Conservation (phyloP, 2,888 invertebrate genomes). For the Kuschelorhynchus macadamiae region DNA sequence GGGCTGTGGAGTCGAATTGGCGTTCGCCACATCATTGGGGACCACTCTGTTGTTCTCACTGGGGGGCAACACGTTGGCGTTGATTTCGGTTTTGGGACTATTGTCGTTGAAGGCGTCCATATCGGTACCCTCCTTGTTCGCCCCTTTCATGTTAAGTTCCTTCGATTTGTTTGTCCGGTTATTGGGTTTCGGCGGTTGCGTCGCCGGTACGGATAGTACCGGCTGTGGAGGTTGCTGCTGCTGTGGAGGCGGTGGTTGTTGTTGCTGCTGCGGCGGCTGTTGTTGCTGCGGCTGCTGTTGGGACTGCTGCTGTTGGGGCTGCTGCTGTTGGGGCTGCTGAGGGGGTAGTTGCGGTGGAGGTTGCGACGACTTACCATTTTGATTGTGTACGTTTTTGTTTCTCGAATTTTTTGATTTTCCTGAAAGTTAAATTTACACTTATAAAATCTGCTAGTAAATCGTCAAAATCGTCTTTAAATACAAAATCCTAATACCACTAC, state of each 20-base stretch:
- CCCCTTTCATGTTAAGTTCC: slow-evolving; percentile 72
- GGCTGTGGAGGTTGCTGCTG: slow-evolving; percentile 2
- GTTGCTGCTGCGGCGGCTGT: slow-evolving; percentile 69
- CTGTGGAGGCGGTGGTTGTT: slow-evolving; percentile 6
- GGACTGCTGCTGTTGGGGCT: slow-evolving; percentile 11
- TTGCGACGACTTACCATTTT: slow-evolving; percentile 33
- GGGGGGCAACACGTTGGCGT: slow-evolving; percentile 32
- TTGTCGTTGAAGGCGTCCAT: slow-evolving; percentile 73
- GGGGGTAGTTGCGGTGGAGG: too few relatives aligned
- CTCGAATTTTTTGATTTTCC: slow-evolving; percentile 38
- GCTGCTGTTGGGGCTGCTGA: slow-evolving; percentile 7
- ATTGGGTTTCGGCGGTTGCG: slow-evolving; percentile 70
- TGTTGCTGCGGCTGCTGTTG: slow-evolving; percentile 61
- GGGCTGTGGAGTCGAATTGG: slow-evolving; percentile 51
- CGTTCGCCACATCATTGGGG: slow-evolving; percentile 57
- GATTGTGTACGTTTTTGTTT: slow-evolving; percentile 30
- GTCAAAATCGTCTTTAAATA: too few relatives aligned
- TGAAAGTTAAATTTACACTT: too few relatives aligned
- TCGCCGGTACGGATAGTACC: slow-evolving; percentile 58
- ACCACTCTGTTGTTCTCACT: slow-evolving; percentile 12
- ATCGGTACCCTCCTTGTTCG: slow-evolving; percentile 74
- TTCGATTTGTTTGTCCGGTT: slow-evolving; percentile 70
- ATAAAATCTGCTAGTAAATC: too few relatives aligned
- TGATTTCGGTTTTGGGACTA: slow-evolving; percentile 30
- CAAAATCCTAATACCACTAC: too few relatives aligned